Evolutionary conservation across 2,888 invertebrate species (phyloP), one percentile per base, ranked within the genome.

Genomic region (Monoplex corrugatus): DNA sequence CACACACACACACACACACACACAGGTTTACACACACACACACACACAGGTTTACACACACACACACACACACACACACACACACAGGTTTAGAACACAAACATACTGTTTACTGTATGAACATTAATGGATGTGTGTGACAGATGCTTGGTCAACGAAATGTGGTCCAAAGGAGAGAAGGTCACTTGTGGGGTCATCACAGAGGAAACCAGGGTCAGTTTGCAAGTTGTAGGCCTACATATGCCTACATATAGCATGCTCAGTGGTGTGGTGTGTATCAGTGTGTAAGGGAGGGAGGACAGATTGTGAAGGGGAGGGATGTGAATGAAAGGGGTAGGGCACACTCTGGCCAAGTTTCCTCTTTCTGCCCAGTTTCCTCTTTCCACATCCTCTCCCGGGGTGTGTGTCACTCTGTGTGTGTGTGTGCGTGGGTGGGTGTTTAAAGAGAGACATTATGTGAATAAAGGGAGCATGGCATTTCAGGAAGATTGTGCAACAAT

Each of bases 131-230:
- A 86, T 45, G 32, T 6, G 80, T 86, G 78, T 75, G 72, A 88
- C 89, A 95, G 96, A 89, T 95, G 96, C 63, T 95, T 96, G 88
- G 98, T 98, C 0, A 98, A 98, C 95, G 99, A 99, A 96, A 98
- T 99, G 98, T 99, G 99, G 99, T 98, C 98, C 0, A 98, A 98
- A 96, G 99, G 99, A 0, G 98, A 99, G 95, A 97, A 98, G 93
- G 98, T 99, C 6, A 98, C 98, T 0, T 99, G 98, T 96, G 99
- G 99, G 0, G 98, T 98, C 45, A 98, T 99, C 84, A 98, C 98
- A 0, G 98, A 98, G 91, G 98, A 99, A 93, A 99, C 99, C 0
- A 98, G 99, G 97, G 98, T 95, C 93, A 89, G 85, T 84, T 2
- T 35, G 35, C 13, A 16, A 2, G 5, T 23, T 57, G 57, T 50